Conservation (phyloP, 1,140 invertebrate species). For the Magallana angulata region DNA sequence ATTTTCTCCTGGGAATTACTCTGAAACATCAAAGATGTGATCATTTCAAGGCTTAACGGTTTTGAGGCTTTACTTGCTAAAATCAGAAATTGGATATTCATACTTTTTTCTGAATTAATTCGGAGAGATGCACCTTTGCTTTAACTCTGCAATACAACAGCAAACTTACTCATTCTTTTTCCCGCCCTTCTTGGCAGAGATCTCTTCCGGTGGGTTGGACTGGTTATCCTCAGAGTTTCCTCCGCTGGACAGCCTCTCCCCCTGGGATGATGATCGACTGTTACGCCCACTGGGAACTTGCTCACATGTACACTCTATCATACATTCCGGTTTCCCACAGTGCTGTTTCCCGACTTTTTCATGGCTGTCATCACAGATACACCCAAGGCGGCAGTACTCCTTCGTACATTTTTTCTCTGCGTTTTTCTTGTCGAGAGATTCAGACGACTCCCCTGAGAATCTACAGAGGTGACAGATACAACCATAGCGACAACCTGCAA, state of each 20-base stretch:
- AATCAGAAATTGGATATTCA: too few relatives aligned
- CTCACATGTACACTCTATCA: constrained; percentile 62
- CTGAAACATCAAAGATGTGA: neutral
- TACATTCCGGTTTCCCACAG: constrained; percentile 67
- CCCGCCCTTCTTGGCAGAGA: neutral
- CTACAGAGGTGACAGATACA: constrained; percentile 76
- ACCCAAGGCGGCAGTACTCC: constrained; percentile 75
- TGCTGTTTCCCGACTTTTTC: constrained; percentile 47
- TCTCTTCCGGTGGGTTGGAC: neutral
- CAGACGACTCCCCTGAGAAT: constrained; percentile 50
- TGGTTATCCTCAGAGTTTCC: neutral
- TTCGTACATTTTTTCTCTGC: constrained; percentile 67
- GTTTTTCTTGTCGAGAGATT: constrained; percentile 44
- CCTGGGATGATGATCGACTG: neutral
- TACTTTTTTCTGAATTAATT: too few relatives aligned
- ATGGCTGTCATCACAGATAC: constrained; percentile 74
- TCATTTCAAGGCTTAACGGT: too few relatives aligned
- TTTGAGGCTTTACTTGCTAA: too few relatives aligned
- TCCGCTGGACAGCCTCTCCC: neutral
- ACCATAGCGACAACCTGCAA: constrained; percentile 74
- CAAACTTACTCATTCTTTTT: neutral
- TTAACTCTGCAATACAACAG: neutral
- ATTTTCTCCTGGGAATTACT: constrained; percentile 66
- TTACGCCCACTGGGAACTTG: neutral
- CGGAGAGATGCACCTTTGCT: too few relatives aligned